A percentile compares a stretch with the other conserved stretches of the same genome.
phyloP scores from a whole-genome alignment of 2,797 vertebrate species.

The Enteromius viviparus region DNA sequence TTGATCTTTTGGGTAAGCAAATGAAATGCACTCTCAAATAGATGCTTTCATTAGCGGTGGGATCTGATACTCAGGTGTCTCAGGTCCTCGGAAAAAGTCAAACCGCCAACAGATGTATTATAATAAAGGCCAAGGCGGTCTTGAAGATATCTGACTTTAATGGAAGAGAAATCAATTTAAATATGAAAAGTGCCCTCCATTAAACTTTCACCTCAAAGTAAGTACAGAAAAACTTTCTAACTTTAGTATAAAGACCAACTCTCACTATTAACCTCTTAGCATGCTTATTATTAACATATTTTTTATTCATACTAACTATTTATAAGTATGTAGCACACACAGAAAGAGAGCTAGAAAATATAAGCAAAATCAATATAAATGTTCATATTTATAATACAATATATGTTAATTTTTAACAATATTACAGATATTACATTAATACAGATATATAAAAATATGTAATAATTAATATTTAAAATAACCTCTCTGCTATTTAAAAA shows the following conservation, averaged over 20 bases:
- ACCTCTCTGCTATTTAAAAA: not conserved
- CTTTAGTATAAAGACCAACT: not conserved
- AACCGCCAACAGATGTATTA: not conserved
- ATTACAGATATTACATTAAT: not conserved
- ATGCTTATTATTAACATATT: not conserved
- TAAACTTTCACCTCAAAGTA: not conserved
- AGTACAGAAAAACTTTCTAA: not conserved
- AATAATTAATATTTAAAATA: not conserved
- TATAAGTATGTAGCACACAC: no score
- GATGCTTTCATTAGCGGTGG: not conserved
- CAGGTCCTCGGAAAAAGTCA: conserved; percentile 1
- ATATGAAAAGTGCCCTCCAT: conserved; percentile 1
- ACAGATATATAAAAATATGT: no score
- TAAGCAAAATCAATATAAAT: not conserved
- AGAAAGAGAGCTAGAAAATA: not conserved
- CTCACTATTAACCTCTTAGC: not conserved
- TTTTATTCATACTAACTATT: no score
- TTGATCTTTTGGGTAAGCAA: conserved; percentile 27
- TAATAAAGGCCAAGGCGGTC: not conserved
- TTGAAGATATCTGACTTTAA: conserved; percentile 1
- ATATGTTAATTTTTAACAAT: not conserved
- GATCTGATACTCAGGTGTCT: conserved; percentile 13
- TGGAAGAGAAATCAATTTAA: conserved; percentile 18
- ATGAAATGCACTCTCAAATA: conserved; percentile 23
- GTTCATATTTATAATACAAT: not conserved